phyloP scores from a whole-genome alignment of 2,888 invertebrate genomes.

The Tetragonisca angustula region DNA sequence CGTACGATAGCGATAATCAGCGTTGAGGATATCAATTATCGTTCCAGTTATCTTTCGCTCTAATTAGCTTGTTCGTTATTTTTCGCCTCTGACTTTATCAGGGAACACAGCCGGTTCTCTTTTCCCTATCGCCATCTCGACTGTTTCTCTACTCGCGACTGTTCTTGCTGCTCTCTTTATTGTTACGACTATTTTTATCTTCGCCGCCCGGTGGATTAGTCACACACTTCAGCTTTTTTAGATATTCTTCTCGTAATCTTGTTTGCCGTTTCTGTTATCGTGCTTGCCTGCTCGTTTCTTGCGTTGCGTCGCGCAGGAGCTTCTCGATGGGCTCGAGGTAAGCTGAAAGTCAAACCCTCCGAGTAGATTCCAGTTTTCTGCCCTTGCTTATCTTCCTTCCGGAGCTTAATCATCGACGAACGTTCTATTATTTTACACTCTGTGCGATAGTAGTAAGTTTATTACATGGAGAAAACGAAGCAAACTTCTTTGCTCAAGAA shows the following conservation, averaged over 20 bases:
- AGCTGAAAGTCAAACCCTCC: not conserved
- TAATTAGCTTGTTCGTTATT: not conserved
- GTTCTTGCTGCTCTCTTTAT: constrained; percentile 8
- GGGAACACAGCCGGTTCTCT: not conserved
- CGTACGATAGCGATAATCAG: not conserved
- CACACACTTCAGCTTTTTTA: not conserved
- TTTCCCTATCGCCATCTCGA: not conserved
- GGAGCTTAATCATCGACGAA: not conserved
- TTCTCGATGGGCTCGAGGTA: not conserved
- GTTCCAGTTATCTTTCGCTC: not conserved
- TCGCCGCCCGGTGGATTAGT: not conserved
- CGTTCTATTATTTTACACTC: not conserved
- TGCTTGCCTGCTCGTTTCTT: too few relatives aligned
- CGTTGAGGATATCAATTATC: not conserved
- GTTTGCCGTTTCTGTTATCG: constrained; percentile 4
- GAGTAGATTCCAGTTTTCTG: not conserved
- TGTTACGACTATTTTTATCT: constrained; percentile 3
- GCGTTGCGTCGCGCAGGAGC: not conserved
- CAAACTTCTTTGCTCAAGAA: too few relatives aligned
- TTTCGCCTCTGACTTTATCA: not conserved
- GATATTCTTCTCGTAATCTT: not conserved
- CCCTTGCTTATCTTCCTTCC: not conserved
- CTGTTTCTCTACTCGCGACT: constrained; percentile 12
- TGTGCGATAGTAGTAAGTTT: too few relatives aligned
- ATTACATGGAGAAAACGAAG: too few relatives aligned